Evolutionary conservation across 2,888 invertebrate genomes (phyloP).

Genomic region (Leptarthrus brevirostris): DNA sequence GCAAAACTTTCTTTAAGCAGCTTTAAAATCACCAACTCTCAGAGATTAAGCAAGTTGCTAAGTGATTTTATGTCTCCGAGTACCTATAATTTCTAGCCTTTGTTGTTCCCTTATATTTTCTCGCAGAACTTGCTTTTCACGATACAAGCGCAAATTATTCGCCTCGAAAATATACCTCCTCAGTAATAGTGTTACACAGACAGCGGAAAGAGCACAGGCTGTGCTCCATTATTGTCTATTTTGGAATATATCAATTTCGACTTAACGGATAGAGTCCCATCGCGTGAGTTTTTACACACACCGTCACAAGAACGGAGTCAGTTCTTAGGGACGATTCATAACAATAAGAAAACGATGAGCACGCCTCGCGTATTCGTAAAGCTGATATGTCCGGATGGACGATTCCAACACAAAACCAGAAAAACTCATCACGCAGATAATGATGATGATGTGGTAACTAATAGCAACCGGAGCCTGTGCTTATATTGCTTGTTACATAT

Average conservation of each 20-base stretch:
- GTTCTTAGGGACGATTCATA: background rate
- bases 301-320: too few species aligned
- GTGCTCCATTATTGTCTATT: background rate
- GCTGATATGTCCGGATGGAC: background rate
- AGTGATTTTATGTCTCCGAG: constrained; percentile 32
- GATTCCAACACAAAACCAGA: background rate
- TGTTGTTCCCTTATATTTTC: background rate
- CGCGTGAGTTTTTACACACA: background rate
- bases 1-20: constrained; percentile 13
- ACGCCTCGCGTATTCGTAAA: background rate
- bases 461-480: constrained; percentile 31
- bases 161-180: background rate
- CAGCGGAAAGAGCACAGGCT: too few species aligned
- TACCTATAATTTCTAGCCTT: background rate
- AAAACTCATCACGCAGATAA: constrained; percentile 15
- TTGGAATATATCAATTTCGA: background rate
- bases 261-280: background rate
- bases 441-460: constrained; percentile 43
- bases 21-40: constrained; percentile 23
- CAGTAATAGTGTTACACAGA: too few species aligned
- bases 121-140: background rate
- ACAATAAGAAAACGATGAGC: background rate
- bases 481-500: background rate
- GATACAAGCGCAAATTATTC: background rate
- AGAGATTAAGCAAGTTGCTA: constrained; percentile 28